phyloP scores from a whole-genome alignment of 2,797 vertebrate species.

The Hapalemur alaotrensis region DNA sequence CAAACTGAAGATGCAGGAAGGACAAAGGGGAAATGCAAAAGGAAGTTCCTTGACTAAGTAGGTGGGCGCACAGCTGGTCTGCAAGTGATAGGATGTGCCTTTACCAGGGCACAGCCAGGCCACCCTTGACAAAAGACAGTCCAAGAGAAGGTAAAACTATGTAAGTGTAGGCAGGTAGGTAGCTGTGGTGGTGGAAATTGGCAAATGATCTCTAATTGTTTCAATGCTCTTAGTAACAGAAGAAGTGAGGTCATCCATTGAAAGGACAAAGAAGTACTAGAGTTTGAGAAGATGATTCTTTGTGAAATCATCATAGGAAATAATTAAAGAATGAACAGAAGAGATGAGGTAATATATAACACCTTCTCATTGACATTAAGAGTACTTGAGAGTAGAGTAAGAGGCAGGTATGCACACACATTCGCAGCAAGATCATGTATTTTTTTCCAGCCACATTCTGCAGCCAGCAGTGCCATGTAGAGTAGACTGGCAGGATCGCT shows the following conservation, averaged over 20 bases:
- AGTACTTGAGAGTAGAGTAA: background rate
- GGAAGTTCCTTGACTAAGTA: background rate
- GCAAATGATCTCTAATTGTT: background rate
- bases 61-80: background rate
- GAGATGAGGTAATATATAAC: background rate
- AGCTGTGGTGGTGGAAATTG: background rate
- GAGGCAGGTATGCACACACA: background rate
- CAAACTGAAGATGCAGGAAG: background rate
- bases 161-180: background rate
- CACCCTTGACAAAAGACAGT: background rate
- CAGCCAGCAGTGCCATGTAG: too few relatives aligned
- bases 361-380: background rate
- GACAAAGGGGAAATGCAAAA: background rate
- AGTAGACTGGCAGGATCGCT: too few relatives aligned
- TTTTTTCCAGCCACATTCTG: background rate
- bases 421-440: fast-evolving
- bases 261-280: background rate
- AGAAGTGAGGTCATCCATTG: background rate
- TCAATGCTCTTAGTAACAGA: background rate
- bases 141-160: background rate
- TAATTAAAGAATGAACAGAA: background rate
- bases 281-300: background rate
- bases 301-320: background rate
- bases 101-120: background rate
- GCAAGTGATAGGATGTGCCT: background rate